Base-by-base conservation (phyloP, 1,140 invertebrate species). In the Zaprionus nigranus region DNA sequence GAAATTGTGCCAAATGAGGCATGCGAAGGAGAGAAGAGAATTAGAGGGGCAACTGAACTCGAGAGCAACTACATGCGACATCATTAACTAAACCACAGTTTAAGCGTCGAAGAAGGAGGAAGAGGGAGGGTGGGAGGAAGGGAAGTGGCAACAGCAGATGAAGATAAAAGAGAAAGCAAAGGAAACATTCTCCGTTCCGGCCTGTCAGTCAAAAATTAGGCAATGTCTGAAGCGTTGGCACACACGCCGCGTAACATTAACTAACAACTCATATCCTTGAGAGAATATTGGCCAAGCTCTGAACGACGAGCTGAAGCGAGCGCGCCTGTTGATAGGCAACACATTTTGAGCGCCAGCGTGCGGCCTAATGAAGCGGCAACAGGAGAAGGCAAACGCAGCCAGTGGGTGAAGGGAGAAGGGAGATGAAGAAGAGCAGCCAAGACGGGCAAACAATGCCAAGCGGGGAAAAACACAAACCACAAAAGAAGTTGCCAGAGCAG, bases 181-280 rank as follows among this genome's bases (percentile, higher is more conserved):
- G 22, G 58, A 49, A 65, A 86, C 49, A 61, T 81, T 63, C 60
- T 58, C 64, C 62, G 76, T 20, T 58, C 57, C 51, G 40, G 40
- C 40, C 46, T 5, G 67, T 66, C 67, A 65, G 49, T 74, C 70
- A 74, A 74, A 74, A 78, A 74, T 78, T 64, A 74, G 75, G 75
- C 75, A 67, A 73, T 63, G 53, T 69, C 56, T 54, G 78, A 80
- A 82, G 79, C 80, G 77, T 76, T 63, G 74, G 66, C 70, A 68
- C 40, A 68, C 40, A 46, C 40, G 46, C 65, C 65, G 40, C 84
- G 81, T 83, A 84, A 88, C 81, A 81, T 88, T 88, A 84, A 88
- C 84, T 86, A 88, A 88, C 84, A 88, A 88, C 74, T 88, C 84
- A 88, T 88, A 88, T 88, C 81, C 84, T 88, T 81, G 80, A 77